Base-by-base conservation (phyloP, 1,140 invertebrate species). In the Zaprionus kolodkinae region DNA sequence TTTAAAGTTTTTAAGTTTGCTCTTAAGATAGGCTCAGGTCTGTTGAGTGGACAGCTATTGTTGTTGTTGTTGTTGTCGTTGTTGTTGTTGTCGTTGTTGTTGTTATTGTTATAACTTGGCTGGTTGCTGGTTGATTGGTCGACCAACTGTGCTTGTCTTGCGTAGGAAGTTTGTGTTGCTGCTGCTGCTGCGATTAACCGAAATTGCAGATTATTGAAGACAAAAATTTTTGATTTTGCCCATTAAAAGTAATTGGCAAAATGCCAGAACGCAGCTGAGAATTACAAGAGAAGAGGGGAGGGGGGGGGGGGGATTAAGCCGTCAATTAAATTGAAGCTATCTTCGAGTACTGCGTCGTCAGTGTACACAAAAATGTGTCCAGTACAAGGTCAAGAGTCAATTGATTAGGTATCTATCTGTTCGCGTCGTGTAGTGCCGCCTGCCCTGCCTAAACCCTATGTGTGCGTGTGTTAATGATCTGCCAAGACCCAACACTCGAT, bases 401-500 rank as follows among this genome's bases (percentile, higher is more conserved):
- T 25, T 50, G 45, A 79, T 10, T 45, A 70, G 25, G 50, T n/a
- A 15, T 45, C n/a, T 7, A 57, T 15, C 1, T 21, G 21, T 21
- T 21, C 9, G n/a, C 25, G 9, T 17, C 3, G 6, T 15, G n/a
- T n/a, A 11, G n/a, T 60, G 64, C n/a, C n/a, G n/a, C n/a, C n/a
- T n/a, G n/a, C 50, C 66, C 72, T 38, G 66, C 66, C 59, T 52
- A 15, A 68, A 48, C 43, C 65, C 15, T 55, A 13, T 25, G 15
- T 50, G 45, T 11, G 45, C 11, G 45, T 45, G 66, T 66, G 88
- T 84, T 87, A 88, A 88, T 87, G 84, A 87, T 87, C 84, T 84
- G 80, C 63, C 72, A 83, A 68, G 30, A 27, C n/a, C 43, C 17
- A 27, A 36, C 54, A 21, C 10, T 27, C 55, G n/a, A 17, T n/a